Conservation (phyloP, 1,140 invertebrate genomes). For the Drosophila burlai region DNA sequence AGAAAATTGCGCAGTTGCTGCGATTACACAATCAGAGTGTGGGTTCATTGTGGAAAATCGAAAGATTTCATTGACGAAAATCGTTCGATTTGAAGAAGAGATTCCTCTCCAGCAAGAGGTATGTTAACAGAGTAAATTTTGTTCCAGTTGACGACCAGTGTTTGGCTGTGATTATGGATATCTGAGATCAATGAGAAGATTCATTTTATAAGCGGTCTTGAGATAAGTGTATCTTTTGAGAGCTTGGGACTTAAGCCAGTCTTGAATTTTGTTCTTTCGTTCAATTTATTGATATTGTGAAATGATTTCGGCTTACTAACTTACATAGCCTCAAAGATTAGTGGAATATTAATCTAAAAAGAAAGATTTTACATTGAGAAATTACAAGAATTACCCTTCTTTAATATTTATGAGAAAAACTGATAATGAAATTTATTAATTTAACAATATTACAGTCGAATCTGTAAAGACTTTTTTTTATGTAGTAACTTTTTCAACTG, state of each 20-base stretch:
- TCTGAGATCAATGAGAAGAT: conserved; percentile 3
- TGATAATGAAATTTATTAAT: too few relatives aligned
- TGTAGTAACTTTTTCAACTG: too few relatives aligned
- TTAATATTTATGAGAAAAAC: neutral
- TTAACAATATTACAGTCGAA: neutral
- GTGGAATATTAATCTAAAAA: neutral
- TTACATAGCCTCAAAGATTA: too few relatives aligned
- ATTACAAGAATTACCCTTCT: neutral
- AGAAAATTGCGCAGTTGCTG: conserved; percentile 78
- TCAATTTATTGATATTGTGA: neutral
- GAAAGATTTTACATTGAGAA: too few relatives aligned
- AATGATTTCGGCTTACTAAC: neutral
- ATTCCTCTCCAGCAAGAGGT: conserved; percentile 44
- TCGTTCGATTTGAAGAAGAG: conserved; percentile 10
- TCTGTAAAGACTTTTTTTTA: neutral
- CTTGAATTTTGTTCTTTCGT: neutral
- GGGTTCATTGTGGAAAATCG: conserved; percentile 16
- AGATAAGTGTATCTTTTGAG: neutral
- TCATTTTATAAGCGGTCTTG: too few relatives aligned
- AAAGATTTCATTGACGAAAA: conserved; percentile 13
- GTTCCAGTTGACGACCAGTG: conserved; percentile 5
- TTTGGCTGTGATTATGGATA: neutral
- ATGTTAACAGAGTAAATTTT: conserved; percentile 16
- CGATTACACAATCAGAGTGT: conserved; percentile 64
- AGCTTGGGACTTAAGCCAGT: neutral